Conservation (phyloP, 2,113 vertebrate species). For the Bolborhynchus lineola region DNA sequence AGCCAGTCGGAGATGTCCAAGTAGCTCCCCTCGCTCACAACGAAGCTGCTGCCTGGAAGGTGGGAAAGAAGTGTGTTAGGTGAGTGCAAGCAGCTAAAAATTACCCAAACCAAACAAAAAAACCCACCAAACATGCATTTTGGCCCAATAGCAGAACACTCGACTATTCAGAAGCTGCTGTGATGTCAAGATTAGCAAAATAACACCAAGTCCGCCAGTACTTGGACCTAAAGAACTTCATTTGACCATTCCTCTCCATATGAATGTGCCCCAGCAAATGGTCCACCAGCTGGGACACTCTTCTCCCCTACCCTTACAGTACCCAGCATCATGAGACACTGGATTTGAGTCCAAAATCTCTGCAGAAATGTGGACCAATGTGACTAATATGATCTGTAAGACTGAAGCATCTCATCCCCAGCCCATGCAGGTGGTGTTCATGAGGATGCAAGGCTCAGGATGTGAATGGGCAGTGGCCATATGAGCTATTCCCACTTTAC, state of each 20-base stretch:
- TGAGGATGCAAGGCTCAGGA: background rate
- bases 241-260: background rate
- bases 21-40: conserved; percentile 94
- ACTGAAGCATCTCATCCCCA: background rate
- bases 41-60: conserved; percentile 91
- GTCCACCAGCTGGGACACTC: background rate
- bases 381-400: rapidly evolving
- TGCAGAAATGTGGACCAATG: background rate
- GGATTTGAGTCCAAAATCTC: background rate
- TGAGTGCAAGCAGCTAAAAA: background rate
- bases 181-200: background rate
- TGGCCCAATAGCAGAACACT: background rate
- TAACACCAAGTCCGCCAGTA: background rate
- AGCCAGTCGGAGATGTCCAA: conserved; percentile 97
- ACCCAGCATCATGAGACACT: rapidly evolving
- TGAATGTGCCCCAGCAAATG: rapidly evolving
- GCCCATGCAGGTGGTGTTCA: rapidly evolving
- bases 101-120: background rate
- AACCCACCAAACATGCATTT: rapidly evolving
- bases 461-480: rapidly evolving
- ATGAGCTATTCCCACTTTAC: background rate
- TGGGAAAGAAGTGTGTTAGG: background rate
- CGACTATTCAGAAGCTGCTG: background rate
- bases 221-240: background rate
- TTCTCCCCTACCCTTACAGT: background rate